Evolutionary conservation across 2,113 vertebrate genomes (phyloP).

Genomic region (Cisticola juncidis): DNA sequence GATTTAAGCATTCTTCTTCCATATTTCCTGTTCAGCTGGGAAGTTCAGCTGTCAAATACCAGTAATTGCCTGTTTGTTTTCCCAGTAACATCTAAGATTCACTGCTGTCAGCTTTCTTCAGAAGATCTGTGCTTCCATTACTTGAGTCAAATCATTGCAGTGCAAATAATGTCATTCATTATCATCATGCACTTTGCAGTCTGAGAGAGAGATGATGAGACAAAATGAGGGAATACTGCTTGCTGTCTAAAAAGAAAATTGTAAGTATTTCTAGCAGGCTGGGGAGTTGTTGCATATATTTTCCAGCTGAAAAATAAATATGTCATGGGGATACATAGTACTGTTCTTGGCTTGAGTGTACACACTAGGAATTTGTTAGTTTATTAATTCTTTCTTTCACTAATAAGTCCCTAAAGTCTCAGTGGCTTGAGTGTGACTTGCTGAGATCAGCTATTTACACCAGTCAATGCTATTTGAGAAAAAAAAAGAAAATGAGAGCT

Average conservation of each 20-base stretch:
- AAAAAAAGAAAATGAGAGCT: neutral
- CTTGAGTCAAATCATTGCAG: neutral
- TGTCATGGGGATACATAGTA: neutral
- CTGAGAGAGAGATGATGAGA: neutral
- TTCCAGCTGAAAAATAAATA: neutral
- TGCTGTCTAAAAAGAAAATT: neutral
- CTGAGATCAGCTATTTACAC: neutral
- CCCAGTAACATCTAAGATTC: neutral
- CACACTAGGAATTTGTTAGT: neutral
- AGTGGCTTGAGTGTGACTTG: neutral
- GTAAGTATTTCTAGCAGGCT: neutral
- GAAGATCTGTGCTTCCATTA: neutral
- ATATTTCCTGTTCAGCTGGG: neutral
- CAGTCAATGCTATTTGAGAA: neutral
- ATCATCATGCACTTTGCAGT: neutral
- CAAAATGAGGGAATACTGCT: conserved; percentile 1
- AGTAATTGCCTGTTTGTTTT: neutral
- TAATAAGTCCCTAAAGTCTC: neutral
- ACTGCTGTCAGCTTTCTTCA: neutral
- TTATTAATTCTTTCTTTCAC: neutral
- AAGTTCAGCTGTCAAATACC: neutral
- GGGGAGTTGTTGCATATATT: neutral
- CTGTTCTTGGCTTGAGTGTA: neutral
- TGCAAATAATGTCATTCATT: conserved; percentile 21
- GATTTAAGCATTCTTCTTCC: neutral